These are phyloP conservation scores for Caprella mutica DNA, from an alignment of 2,888 invertebrate genomes.

Conservation along the genomic window DNA sequence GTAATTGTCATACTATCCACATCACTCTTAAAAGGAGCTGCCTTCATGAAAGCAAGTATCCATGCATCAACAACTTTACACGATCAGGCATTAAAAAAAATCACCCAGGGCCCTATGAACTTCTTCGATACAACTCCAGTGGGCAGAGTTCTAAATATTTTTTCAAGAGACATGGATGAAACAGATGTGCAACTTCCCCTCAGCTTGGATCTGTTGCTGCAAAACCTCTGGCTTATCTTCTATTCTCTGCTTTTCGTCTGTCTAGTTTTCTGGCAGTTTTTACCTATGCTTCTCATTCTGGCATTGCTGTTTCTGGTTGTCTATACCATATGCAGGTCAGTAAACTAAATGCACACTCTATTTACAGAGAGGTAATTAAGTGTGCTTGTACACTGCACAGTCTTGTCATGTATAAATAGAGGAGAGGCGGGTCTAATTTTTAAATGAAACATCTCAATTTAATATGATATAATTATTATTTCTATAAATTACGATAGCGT, in stretches of 20 bases:
- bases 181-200: slow-evolving; percentile 50
- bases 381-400: too few species aligned
- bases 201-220: slow-evolving; percentile 48
- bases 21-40: slow-evolving; percentile 47
- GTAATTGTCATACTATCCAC: slow-evolving; percentile 46
- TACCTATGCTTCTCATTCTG: slow-evolving; percentile 45
- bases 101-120: slow-evolving; percentile 45
- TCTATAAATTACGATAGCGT: too few species aligned
- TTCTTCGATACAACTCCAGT: slow-evolving; percentile 49
- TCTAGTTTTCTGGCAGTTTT: slow-evolving; percentile 45
- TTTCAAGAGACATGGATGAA: slow-evolving; percentile 50
- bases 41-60: slow-evolving; percentile 47
- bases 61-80: slow-evolving; percentile 49
- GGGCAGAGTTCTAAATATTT: slow-evolving; percentile 48
- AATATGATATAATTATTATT: too few species aligned
- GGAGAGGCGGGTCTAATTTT: too few species aligned
- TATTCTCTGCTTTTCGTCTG: slow-evolving; percentile 46
- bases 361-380: too few species aligned
- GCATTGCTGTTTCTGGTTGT: slow-evolving; percentile 42
- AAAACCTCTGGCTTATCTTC: slow-evolving; percentile 46
- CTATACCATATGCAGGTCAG: slow-evolving; percentile 41
- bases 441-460: too few species aligned
- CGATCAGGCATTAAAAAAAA: slow-evolving; percentile 44
- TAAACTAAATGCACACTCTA: too few species aligned
- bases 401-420: too few species aligned